Base-by-base conservation (phyloP, 1,140 invertebrate genomes). In the Ladona fulva region DNA sequence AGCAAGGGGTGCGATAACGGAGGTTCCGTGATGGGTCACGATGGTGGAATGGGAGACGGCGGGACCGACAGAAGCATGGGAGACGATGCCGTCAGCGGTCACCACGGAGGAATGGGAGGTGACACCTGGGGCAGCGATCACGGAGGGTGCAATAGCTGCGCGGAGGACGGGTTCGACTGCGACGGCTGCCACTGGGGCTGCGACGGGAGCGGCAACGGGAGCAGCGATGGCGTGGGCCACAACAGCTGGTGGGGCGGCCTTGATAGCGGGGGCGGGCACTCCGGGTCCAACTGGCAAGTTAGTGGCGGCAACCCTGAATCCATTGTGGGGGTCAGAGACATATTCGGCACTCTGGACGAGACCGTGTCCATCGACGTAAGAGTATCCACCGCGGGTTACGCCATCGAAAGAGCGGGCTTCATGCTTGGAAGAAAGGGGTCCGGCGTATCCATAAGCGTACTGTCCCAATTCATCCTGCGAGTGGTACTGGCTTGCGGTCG, bases 251-350 rank as follows among this genome's bases (percentile, higher is more conserved):
- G 42, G 42, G 7, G 76, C 78, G 37, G 24, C 24, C 0, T 42
- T 25, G 16, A 75, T 80, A 42, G 78, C 75, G 24, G 80, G 78
- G n/a, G 76, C 78, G 42, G 66, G 77, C 16, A 79, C 79, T 22
- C 80, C 82, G 1, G 83, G 81, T 7, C 79, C 80, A 14, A 85
- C 82, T 0, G 90, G 90, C 44, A 90, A 81, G 83, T 91, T 91
- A n/a, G 89, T 91, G 25, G 88, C 90, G 14, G 89, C 87, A 12
- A 90, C 89, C 52, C 89, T 86, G 85, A 91, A 92, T 75, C 91
- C 91, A 76, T 86, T 86, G 77, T 85, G 80, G 10, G 87, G 87
- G 78, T 91, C 90, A 22, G 89, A 86, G 52, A 89, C 85, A 82
- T 91, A 91, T 75, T 87, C 84, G 19, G 89, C 84, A 42, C 44